phyloP scores from a whole-genome alignment of 1,140 invertebrate species.

The Lepidotrigona ventralis region DNA sequence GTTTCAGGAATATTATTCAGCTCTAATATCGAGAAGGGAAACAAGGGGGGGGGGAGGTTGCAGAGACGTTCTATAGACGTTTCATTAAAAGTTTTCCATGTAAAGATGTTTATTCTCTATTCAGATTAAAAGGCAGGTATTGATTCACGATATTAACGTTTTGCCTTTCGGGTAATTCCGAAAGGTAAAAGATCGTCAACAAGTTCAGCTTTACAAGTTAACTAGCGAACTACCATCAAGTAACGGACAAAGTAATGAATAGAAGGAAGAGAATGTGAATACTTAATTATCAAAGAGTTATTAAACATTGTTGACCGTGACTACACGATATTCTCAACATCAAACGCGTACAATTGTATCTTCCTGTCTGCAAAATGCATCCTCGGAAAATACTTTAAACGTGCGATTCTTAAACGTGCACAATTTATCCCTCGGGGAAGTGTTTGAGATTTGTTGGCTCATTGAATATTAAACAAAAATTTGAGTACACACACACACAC shows the following conservation, averaged over 20 bases:
- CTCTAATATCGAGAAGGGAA: no score
- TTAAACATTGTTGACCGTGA: neutral
- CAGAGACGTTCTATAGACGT: no score
- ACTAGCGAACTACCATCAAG: neutral
- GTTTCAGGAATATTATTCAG: no score
- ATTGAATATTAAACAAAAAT: conserved; percentile 2
- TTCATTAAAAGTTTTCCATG: no score
- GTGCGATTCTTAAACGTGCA: no score
- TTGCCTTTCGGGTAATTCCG: neutral
- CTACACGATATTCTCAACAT: neutral
- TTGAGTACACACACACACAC: no score
- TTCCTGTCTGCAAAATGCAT: no score
- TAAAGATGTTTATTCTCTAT: neutral
- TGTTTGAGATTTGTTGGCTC: neutral
- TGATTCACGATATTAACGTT: neutral
- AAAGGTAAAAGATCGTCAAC: neutral
- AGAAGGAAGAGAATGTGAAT: neutral
- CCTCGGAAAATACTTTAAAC: no score
- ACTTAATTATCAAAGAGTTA: neutral
- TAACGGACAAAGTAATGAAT: no score
- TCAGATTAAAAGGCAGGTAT: neutral
- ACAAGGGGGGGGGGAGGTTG: no score
- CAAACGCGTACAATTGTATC: no score
- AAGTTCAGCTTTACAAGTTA: neutral
- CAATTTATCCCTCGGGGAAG: neutral